Percentiles rank a stretch among this genome's conserved stretches.
Conservation (phyloP, 2,888 invertebrate genomes). For the Platerodrilus igneus region DNA sequence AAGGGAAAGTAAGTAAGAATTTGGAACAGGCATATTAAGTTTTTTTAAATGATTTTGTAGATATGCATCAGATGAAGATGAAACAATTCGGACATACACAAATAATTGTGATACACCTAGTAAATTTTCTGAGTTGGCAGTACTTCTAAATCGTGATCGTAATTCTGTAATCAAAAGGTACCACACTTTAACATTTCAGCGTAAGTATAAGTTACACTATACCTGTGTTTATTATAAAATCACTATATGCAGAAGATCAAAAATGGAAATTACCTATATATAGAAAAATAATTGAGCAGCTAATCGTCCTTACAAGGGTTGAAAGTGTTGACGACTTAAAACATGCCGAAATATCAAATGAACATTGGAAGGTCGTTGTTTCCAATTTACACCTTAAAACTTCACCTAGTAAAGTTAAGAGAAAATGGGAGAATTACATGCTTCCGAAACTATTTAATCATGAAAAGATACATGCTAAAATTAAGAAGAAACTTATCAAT, state of each 20-base stretch:
- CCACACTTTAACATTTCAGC: conserved; percentile 1
- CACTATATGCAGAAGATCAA: too few species aligned
- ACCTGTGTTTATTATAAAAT: background rate
- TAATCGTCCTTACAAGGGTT: too few species aligned
- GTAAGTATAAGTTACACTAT: background rate
- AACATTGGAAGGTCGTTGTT: conserved; percentile 2
- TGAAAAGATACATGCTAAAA: background rate
- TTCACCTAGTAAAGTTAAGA: conserved; percentile 3
- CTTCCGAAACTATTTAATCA: conserved; percentile 8
- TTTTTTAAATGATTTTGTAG: conserved; percentile 2
- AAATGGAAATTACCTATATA: too few species aligned
- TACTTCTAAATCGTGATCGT: conserved; percentile 6
- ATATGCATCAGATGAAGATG: conserved; percentile 9
- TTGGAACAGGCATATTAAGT: background rate
- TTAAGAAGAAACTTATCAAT: conserved; percentile 5
- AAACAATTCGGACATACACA: conserved; percentile 1
- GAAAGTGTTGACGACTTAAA: conserved; percentile 5
- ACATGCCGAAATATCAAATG: background rate
- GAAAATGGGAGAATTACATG: conserved; percentile 1
- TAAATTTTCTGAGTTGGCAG: conserved; percentile 1
- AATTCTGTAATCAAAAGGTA: conserved; percentile 4
- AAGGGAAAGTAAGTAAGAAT: conserved; percentile 10
- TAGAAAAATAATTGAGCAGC: too few species aligned
- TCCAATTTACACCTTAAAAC: too few species aligned
- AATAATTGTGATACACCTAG: conserved; percentile 1